phyloP scores from a whole-genome alignment of 2,888 invertebrate genomes.

The Nomada flava region DNA sequence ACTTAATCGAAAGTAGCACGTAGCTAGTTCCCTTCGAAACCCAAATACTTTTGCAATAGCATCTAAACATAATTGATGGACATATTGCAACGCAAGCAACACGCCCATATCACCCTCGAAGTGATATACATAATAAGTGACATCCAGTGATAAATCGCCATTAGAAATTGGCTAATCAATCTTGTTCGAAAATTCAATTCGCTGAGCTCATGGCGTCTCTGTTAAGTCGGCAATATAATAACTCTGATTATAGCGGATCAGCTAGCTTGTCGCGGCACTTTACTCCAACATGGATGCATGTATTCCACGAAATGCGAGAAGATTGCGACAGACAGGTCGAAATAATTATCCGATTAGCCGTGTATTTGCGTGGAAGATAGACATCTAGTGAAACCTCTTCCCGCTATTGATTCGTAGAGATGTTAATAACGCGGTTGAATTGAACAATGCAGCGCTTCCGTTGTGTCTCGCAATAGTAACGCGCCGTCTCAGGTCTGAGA shows the following conservation, averaged over 20 bases:
- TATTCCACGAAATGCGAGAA: neutral
- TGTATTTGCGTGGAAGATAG: neutral
- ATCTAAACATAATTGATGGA: neutral
- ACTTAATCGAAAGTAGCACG: too few relatives aligned
- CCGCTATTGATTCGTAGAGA: conserved; percentile 2
- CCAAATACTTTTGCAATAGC: neutral
- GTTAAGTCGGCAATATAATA: too few relatives aligned
- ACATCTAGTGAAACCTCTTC: conserved; percentile 5
- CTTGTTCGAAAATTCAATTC: neutral
- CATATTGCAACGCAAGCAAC: neutral
- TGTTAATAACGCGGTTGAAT: conserved; percentile 24
- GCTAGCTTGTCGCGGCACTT: too few relatives aligned
- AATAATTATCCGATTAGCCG: conserved; percentile 9
- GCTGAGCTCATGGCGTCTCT: too few relatives aligned
- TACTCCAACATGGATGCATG: neutral
- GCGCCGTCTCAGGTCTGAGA: conserved; percentile 2
- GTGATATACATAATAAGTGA: too few relatives aligned
- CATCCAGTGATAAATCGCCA: neutral
- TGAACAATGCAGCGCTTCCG: conserved; percentile 13
- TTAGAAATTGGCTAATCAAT: neutral
- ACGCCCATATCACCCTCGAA: neutral
- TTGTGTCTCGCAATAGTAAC: conserved; percentile 13
- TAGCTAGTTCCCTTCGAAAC: neutral
- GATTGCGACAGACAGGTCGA: neutral
- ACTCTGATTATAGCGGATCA: too few relatives aligned